These are phyloP conservation scores for Turdus rufiventris DNA, from an alignment of 2,113 vertebrate species.

Conservation along the genomic window DNA sequence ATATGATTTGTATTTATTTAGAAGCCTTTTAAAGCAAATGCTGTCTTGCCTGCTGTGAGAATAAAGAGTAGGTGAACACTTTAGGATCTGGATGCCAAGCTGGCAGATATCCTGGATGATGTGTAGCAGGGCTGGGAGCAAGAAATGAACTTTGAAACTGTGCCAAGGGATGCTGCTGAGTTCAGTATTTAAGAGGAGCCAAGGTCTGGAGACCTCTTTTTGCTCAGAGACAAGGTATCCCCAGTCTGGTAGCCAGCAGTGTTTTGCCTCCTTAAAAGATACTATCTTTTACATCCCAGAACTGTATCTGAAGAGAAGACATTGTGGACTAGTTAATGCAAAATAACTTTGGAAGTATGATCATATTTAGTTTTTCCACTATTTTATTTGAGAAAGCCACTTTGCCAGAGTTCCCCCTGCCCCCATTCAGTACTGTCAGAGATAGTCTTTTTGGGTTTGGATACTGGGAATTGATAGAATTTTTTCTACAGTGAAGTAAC, in stretches of 20 bases:
- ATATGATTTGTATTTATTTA: not conserved
- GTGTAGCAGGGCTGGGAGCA: not conserved
- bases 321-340: not conserved
- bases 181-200: not conserved
- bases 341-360: not conserved
- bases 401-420: not conserved
- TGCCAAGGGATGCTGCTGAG: not conserved
- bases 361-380: not conserved
- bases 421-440: not conserved
- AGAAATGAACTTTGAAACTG: not conserved
- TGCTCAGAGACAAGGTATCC: constrained; percentile 4
- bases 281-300: not conserved
- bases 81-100: not conserved
- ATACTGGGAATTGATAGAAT: not conserved
- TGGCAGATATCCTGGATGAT: constrained; percentile 20
- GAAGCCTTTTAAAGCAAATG: not conserved
- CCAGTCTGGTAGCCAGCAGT: not conserved
- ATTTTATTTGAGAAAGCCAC: not conserved
- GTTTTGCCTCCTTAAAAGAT: not conserved
- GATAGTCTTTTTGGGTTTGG: not conserved
- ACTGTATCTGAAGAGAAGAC: not conserved
- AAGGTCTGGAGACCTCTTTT: not conserved
- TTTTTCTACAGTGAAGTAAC: not conserved
- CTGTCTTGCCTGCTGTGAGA: not conserved
- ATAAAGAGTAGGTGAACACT: not conserved